Base-by-base conservation (phyloP, 2,113 vertebrate genomes). In the Charadrius vociferus region DNA sequence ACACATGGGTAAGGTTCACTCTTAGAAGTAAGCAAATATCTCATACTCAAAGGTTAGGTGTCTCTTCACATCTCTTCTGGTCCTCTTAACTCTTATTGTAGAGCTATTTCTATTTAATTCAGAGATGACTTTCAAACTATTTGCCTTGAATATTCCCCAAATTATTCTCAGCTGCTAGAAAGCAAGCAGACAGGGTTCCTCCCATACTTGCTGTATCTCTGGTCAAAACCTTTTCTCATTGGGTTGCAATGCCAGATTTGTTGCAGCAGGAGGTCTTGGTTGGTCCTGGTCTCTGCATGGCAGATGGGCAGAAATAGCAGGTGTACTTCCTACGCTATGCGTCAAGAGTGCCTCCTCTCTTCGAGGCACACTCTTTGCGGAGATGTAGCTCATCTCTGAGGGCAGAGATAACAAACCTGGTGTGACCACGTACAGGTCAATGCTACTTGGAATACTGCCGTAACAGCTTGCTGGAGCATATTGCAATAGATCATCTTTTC, bases 401-500 rank as follows among this genome's bases (percentile, higher is more conserved):
- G 84, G 47, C 59, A 47, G 43, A 0, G 36, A 32, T 58, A 62
- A 39, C 84, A 73, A 22, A 61, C 30, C 36, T 39, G 52, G 10
- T 75, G 81, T 89, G 94, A 45, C 87, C 58, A 18, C 10, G 43
- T 4, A 12, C 79, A 75, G 78, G 74, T 56, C 70, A 24, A 12
- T 13, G 71, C 58, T 82, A 39, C 66, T 13, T 4, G 3, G 70
- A 88, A 43, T 61, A 22, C 43, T 61, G 71, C 88, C 55, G 62
- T 23, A 91, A 63, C 74, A 96, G 90, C 90, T 91, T 90, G 94
- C 62, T 77, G 90, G 49, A 83, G 75, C 36, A 70, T 53, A 2
- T 37, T 39, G 80, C 68, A n/a, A 81, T 96, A 87, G 32, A 93
- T 95, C 86, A 94, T 87, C 34, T 73, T 79, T 87, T 87, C 77